Percentiles rank a stretch among this genome's conserved stretches.
These are phyloP conservation scores for Aldrovandia affinis DNA, from an alignment of 2,797 vertebrate genomes.

Conservation along the genomic window DNA sequence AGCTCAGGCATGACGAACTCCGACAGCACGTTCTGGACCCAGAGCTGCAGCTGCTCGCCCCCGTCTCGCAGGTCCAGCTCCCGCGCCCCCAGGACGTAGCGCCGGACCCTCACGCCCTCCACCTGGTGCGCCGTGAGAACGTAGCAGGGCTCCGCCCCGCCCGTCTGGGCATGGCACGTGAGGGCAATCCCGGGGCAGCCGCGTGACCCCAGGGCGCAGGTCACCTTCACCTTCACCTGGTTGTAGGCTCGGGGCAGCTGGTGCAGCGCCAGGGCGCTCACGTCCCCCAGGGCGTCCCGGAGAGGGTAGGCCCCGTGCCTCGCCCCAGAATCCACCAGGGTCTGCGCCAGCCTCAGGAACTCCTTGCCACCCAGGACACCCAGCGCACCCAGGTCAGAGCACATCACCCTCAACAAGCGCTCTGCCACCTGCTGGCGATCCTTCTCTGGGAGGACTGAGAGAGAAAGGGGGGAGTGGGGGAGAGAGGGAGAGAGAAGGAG, in stretches of 20 bases:
- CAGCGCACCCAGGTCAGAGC: conserved; percentile 89
- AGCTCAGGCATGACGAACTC: conserved; percentile 99
- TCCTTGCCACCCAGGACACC: conserved; percentile 93
- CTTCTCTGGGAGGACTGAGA: conserved; percentile 91
- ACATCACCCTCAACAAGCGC: conserved; percentile 93
- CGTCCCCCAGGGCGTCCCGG: conserved; percentile 92
- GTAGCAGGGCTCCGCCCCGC: conserved; percentile 90
- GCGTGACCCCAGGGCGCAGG: conserved; percentile 93
- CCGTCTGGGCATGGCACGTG: conserved; percentile 92
- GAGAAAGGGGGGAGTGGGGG: conserved; percentile 45
- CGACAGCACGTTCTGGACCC: conserved; percentile 97
- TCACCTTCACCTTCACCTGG: conserved; percentile 99
- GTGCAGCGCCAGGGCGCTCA: conserved; percentile 92
- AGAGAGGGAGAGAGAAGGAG: not conserved
- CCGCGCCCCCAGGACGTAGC: conserved; percentile 91
- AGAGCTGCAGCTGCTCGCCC: conserved; percentile 93
- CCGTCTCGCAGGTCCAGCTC: conserved; percentile 88
- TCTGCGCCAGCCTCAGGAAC: conserved; percentile 96
- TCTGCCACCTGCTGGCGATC: conserved; percentile 96
- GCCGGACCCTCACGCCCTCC: conserved; percentile 90
- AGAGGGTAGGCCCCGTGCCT: conserved; percentile 95
- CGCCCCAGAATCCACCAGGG: conserved; percentile 94
- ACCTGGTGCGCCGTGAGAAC: conserved; percentile 95
- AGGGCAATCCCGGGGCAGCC: conserved; percentile 92
- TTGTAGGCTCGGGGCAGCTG: conserved; percentile 98